Evolutionary conservation across 2,888 invertebrate species (phyloP).

Genomic region (Coenonympha glycerion): DNA sequence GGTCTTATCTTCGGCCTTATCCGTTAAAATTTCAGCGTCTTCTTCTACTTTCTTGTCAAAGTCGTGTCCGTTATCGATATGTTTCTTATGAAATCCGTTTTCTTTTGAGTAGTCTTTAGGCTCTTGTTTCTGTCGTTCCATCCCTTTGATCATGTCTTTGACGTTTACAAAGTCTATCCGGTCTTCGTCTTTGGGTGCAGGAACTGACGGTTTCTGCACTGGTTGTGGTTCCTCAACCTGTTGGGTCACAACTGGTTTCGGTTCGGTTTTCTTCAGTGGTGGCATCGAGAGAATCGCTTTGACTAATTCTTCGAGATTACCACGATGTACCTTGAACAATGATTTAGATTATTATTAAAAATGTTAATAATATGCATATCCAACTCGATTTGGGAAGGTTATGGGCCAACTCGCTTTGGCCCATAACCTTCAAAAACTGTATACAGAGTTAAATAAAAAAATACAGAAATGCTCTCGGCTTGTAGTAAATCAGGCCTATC

Average conservation of each 20-base stretch:
- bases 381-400: no score
- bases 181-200: conserved; percentile 56
- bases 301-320: conserved; percentile 68
- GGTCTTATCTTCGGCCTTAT: conserved; percentile 29
- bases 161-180: conserved; percentile 75
- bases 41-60: conserved; percentile 39
- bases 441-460: no score
- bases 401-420: no score
- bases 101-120: conserved; percentile 44
- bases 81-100: conserved; percentile 61
- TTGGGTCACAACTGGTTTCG: conserved; percentile 46
- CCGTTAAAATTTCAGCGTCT: conserved; percentile 20
- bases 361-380: no score
- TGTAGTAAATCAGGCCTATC: no score
- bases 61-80: conserved; percentile 54
- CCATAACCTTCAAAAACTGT: no score
- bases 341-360: not conserved
- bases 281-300: conserved; percentile 66
- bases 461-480: no score
- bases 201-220: conserved; percentile 36
- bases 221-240: conserved; percentile 46
- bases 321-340: conserved; percentile 74
- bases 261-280: conserved; percentile 53
- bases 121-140: conserved; percentile 70
- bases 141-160: conserved; percentile 78